Conservation (phyloP, 2,888 invertebrate species). For the Lomographa bimaculata region DNA sequence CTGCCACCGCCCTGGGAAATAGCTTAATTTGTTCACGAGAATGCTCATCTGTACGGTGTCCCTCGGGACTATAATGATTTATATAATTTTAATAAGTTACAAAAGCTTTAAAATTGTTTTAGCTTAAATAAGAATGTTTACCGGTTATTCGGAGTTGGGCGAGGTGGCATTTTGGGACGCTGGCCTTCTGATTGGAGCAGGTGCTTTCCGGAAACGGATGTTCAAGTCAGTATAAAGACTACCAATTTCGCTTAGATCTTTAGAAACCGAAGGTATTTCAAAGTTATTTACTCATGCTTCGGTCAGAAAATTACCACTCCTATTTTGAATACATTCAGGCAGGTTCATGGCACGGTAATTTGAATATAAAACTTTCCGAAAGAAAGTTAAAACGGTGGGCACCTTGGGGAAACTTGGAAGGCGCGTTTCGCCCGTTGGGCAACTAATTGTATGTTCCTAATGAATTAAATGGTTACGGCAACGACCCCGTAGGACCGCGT, state of each 20-base stretch:
- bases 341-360: slow-evolving; percentile 28
- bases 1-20: slow-evolving; percentile 22
- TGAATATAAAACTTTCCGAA: slow-evolving; percentile 29
- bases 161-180: too few species aligned
- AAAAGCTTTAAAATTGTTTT: too few species aligned
- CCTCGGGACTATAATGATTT: slow-evolving; percentile 13
- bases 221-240: too few species aligned
- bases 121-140: too few species aligned
- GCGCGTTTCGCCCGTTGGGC: slow-evolving; percentile 39
- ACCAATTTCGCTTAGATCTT: too few species aligned
- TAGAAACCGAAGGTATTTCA: slow-evolving; percentile 8
- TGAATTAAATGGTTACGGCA: slow-evolving; percentile 52
- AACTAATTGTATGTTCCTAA: slow-evolving; percentile 54
- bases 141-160: too few species aligned
- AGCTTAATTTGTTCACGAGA: slow-evolving; percentile 26
- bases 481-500: slow-evolving; percentile 25
- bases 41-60: slow-evolving; percentile 1
- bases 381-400: slow-evolving; percentile 34
- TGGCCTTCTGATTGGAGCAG: too few species aligned
- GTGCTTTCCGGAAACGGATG: too few species aligned
- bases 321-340: slow-evolving; percentile 29
- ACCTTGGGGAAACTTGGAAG: slow-evolving; percentile 35
- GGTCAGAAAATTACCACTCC: slow-evolving; percentile 33
- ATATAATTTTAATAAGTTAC: too few species aligned
- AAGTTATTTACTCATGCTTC: slow-evolving; percentile 27